phyloP scores from a whole-genome alignment of 37 sponge, comb jelly and placozoan genomes.

The Dysidea cf. avara region DNA sequence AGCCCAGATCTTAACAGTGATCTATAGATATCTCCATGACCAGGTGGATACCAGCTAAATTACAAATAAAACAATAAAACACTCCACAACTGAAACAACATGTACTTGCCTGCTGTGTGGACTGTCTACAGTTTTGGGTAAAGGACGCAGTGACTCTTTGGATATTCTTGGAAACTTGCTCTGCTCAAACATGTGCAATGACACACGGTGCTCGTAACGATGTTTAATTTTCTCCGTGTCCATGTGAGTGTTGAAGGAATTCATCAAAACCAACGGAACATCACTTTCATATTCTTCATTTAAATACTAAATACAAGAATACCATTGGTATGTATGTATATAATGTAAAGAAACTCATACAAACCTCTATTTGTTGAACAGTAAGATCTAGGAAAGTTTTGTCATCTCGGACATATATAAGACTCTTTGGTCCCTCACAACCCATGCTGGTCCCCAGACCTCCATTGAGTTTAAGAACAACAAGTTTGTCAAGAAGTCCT shows the following conservation, averaged over 20 bases:
- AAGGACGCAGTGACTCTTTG: conserved; percentile 86
- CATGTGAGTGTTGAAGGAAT: conserved; percentile 95
- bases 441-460: conserved; percentile 97
- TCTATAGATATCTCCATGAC: conserved; percentile 94
- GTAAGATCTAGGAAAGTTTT: conserved; percentile 90
- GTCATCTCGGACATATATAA: conserved; percentile 89
- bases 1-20: conserved; percentile 81
- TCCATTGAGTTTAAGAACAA: conserved; percentile 96
- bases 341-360: background rate
- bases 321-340: background rate
- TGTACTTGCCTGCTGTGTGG: background rate
- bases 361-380: conserved; percentile 90
- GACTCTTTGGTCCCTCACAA: conserved; percentile 92
- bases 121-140: conserved; percentile 48
- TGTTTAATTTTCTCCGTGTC: conserved; percentile 79
- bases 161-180: conserved; percentile 91
- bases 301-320: conserved; percentile 54
- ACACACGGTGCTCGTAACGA: conserved; percentile 84
- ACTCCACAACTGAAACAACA: background rate
- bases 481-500: conserved; percentile 82
- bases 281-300: conserved; percentile 70
- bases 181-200: conserved; percentile 87
- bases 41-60: conserved; percentile 94
- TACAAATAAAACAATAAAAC: conserved; percentile 22
- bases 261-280: conserved; percentile 97